A percentile compares a stretch with the other conserved stretches of the same genome.
Evolutionary conservation across 2,888 invertebrate genomes (phyloP).

Genomic region (Drosophila dives): DNA sequence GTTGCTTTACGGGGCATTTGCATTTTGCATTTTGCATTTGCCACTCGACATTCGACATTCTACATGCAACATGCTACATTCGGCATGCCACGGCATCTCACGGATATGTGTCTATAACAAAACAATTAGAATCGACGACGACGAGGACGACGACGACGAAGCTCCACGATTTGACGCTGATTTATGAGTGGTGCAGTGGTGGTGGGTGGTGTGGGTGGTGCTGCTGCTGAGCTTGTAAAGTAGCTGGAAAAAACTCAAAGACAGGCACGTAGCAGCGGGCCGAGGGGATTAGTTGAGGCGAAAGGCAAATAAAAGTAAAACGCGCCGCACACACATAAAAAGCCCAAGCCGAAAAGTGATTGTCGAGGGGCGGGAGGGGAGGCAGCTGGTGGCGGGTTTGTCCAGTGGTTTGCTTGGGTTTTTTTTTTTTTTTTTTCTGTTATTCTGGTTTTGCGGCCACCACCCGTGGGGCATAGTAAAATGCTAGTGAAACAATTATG

Average conservation of each 20-base stretch:
- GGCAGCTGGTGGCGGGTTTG: neutral
- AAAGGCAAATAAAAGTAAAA: slow-evolving; percentile 75
- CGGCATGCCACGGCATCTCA: slow-evolving; percentile 56
- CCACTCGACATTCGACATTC: slow-evolving; percentile 43
- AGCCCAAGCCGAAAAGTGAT: slow-evolving; percentile 52
- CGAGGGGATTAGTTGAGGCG: slow-evolving; percentile 67
- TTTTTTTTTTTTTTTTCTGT: neutral
- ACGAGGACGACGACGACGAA: slow-evolving; percentile 35
- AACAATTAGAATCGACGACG: slow-evolving; percentile 72
- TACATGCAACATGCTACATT: slow-evolving; percentile 40
- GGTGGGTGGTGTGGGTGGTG: neutral
- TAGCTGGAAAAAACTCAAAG: slow-evolving; percentile 57
- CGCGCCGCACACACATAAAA: slow-evolving; percentile 48
- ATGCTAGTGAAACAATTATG: slow-evolving; percentile 82
- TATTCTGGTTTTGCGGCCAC: slow-evolving; percentile 1
- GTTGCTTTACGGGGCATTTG: slow-evolving; percentile 57
- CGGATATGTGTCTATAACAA: slow-evolving; percentile 81
- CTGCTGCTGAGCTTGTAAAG: neutral
- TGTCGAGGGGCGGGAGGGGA: neutral
- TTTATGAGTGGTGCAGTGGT: slow-evolving; percentile 63
- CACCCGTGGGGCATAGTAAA: slow-evolving; percentile 77
- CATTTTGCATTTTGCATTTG: slow-evolving; percentile 61
- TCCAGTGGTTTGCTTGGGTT: neutral
- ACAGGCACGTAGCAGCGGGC: slow-evolving; percentile 72
- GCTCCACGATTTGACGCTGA: slow-evolving; percentile 77